Percentiles rank a stretch among this genome's conserved stretches.
phyloP scores from a whole-genome alignment of 1,140 invertebrate species.

The Drosophila melanica region DNA sequence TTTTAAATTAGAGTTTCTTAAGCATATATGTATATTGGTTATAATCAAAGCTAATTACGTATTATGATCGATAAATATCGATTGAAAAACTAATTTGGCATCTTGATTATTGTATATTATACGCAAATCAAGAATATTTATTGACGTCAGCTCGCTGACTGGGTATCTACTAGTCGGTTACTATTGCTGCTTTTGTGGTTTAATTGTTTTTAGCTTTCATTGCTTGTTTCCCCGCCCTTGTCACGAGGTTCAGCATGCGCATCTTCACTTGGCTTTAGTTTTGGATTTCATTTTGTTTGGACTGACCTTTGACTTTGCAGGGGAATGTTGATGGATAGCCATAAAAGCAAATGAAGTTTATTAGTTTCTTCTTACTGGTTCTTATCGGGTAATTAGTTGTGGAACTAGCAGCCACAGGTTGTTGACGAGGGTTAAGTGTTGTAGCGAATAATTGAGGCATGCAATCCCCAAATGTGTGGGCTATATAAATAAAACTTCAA shows the following conservation, averaged over 20 bases:
- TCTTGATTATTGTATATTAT: too few relatives aligned
- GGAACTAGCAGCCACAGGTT: constrained; percentile 64
- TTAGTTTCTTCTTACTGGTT: constrained; percentile 52
- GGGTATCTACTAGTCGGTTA: background rate
- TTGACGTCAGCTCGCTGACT: background rate
- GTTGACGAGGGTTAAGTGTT: constrained; percentile 18
- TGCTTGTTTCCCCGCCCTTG: constrained; percentile 8
- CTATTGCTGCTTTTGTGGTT: constrained; percentile 37
- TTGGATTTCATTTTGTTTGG: constrained; percentile 19
- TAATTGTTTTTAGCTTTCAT: constrained; percentile 52
- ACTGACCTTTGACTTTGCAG: constrained; percentile 55
- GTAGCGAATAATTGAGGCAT: background rate
- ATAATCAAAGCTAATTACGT: too few relatives aligned
- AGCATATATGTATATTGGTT: too few relatives aligned
- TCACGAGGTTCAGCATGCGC: background rate
- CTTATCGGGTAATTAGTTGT: constrained; percentile 69
- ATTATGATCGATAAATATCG: too few relatives aligned
- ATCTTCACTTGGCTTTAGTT: constrained; percentile 7
- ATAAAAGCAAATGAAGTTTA: constrained; percentile 59
- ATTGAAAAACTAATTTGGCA: too few relatives aligned
- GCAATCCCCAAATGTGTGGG: background rate
- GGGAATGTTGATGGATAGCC: constrained; percentile 39
- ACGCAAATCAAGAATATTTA: background rate
- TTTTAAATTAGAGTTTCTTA: too few relatives aligned
- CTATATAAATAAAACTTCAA: background rate